phyloP scores from a whole-genome alignment of 2,888 invertebrate species.

The Brachynemurus nebulosus region DNA sequence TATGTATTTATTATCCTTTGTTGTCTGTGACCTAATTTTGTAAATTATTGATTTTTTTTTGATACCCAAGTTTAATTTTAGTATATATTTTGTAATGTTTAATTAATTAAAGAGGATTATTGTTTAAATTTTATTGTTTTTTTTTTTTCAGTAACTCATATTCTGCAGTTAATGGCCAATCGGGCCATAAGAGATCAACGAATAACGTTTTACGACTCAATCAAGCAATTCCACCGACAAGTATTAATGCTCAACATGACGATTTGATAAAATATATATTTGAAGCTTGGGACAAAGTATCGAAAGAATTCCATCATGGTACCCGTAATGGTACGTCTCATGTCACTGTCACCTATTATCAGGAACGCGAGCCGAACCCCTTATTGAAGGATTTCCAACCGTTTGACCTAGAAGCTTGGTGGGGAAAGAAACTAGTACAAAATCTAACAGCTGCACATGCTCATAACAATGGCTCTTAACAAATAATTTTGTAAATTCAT shows the following conservation, averaged over 20 bases:
- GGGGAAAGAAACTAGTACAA: constrained; percentile 57
- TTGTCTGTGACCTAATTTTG: too few relatives aligned
- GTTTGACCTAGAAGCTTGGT: constrained; percentile 64
- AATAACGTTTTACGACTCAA: constrained; percentile 4
- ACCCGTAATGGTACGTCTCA: constrained; percentile 26
- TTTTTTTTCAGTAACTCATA: constrained; percentile 3
- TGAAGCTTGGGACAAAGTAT: constrained; percentile 60
- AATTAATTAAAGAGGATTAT: not conserved
- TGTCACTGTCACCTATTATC: constrained; percentile 47
- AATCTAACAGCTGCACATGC: constrained; percentile 34
- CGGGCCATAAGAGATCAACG: constrained; percentile 6
- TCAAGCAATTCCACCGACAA: not conserved
- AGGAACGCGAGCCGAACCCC: constrained; percentile 41
- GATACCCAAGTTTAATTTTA: too few relatives aligned
- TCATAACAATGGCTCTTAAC: constrained; percentile 30
- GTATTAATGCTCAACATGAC: constrained; percentile 44
- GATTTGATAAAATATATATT: constrained; percentile 67
- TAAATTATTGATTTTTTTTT: too few relatives aligned
- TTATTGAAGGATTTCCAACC: constrained; percentile 58
- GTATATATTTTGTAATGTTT: not conserved
- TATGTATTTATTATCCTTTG: too few relatives aligned
- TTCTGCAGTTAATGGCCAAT: constrained; percentile 7
- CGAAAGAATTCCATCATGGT: constrained; percentile 24
- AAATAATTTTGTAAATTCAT: constrained; percentile 17
- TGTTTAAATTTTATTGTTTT: not conserved